These are phyloP conservation scores for Oeneis ivallda DNA, from an alignment of 2,888 invertebrate genomes.

Conservation along the genomic window DNA sequence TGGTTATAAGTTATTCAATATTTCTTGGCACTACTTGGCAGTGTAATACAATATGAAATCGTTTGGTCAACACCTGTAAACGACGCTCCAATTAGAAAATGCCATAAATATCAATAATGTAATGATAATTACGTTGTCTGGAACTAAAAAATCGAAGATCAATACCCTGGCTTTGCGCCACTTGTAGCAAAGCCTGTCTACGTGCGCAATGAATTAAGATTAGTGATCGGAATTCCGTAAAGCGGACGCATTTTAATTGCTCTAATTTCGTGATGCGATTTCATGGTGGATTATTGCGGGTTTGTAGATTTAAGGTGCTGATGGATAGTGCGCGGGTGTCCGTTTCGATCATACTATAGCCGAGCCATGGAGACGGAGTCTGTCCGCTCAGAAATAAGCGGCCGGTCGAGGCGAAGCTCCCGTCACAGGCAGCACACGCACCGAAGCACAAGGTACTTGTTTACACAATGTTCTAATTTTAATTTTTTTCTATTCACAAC, in stretches of 20 bases:
- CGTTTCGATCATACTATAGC: constrained; percentile 44
- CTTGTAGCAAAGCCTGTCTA: constrained; percentile 31
- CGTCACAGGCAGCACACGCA: constrained; percentile 84
- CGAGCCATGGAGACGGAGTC: constrained; percentile 95
- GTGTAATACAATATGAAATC: constrained; percentile 57
- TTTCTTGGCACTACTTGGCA: constrained; percentile 40
- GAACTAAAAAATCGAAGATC: constrained; percentile 14
- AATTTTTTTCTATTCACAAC: background rate
- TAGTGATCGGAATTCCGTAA: constrained; percentile 54
- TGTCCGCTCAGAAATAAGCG: constrained; percentile 94
- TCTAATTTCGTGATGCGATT: constrained; percentile 59
- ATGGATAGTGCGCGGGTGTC: constrained; percentile 60
- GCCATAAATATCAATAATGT: constrained; percentile 58
- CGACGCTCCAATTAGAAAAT: constrained; percentile 65
- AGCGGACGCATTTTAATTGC: constrained; percentile 71
- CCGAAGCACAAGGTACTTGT: constrained; percentile 83
- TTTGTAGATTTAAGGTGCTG: constrained; percentile 52
- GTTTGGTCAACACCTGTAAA: constrained; percentile 58
- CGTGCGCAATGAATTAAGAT: constrained; percentile 43
- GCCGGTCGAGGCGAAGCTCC: constrained; percentile 87
- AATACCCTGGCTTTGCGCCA: constrained; percentile 17
- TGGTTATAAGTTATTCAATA: constrained; percentile 24
- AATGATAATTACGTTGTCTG: constrained; percentile 52
- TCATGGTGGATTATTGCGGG: constrained; percentile 60
- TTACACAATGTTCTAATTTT: constrained; percentile 12